These are phyloP conservation scores for Spea bombifrons DNA, from an alignment of 2,113 vertebrate species.

Conservation along the genomic window DNA sequence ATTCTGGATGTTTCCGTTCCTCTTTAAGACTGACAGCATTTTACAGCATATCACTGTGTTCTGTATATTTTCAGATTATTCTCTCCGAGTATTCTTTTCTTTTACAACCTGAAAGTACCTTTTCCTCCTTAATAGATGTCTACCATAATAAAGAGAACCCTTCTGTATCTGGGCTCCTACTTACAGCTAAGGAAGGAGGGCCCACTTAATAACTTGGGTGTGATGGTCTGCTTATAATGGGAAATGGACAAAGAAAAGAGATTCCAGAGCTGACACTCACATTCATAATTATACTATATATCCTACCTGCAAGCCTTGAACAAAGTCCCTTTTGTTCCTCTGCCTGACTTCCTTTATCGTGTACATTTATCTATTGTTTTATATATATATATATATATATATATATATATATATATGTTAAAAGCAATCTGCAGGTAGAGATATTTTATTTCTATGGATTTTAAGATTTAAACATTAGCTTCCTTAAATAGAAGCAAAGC, in stretches of 20 bases:
- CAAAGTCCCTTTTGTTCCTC: not conserved
- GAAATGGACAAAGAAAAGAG: slow-evolving; percentile 25
- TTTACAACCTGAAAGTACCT: slow-evolving; percentile 14
- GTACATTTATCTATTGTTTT: not conserved
- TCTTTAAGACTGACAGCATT: not conserved
- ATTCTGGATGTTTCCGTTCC: no score
- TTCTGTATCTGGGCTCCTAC: slow-evolving; percentile 16
- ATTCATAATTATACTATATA: not conserved
- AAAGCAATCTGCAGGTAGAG: slow-evolving; percentile 12
- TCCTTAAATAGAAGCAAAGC: slow-evolving; percentile 29
- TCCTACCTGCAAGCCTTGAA: not conserved
- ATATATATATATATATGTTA: not conserved
- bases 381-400: not conserved
- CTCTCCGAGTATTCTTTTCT: slow-evolving; percentile 10
- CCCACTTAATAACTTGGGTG: slow-evolving; percentile 40
- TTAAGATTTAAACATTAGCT: slow-evolving; percentile 21
- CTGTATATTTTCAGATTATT: not conserved
- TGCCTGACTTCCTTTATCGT: not conserved
- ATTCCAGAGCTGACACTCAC: not conserved
- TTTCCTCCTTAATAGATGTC: slow-evolving; percentile 7
- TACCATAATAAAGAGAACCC: slow-evolving; percentile 32
- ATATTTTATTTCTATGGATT: slow-evolving; percentile 3
- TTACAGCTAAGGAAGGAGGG: slow-evolving; percentile 31
- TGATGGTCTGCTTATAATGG: slow-evolving; percentile 36
- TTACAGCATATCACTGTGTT: not conserved